Evolutionary conservation across 2,888 invertebrate species (phyloP).

Genomic region (Drosophila peninsularis): DNA sequence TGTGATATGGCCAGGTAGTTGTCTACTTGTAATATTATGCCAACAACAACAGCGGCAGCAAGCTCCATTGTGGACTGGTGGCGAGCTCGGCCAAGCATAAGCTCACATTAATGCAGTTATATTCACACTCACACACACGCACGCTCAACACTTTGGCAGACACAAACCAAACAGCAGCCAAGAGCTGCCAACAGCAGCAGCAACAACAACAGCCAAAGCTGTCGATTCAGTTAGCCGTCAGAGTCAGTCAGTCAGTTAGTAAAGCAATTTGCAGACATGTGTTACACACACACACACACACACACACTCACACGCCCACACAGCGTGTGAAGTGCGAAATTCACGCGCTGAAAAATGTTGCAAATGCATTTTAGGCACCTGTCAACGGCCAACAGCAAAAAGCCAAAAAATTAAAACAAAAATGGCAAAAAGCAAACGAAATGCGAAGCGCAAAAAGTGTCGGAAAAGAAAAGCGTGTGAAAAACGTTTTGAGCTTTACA

Average conservation of each 20-base stretch:
- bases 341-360: slow-evolving; percentile 49
- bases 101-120: slow-evolving; percentile 74
- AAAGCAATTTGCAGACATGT: slow-evolving; percentile 78
- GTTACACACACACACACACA: slow-evolving; percentile 40
- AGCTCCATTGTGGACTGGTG: slow-evolving; percentile 45
- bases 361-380: slow-evolving; percentile 65
- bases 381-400: slow-evolving; percentile 36
- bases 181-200: slow-evolving; percentile 34
- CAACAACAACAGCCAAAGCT: slow-evolving; percentile 44
- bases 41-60: slow-evolving; percentile 60
- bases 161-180: slow-evolving; percentile 75
- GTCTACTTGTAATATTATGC: slow-evolving; percentile 58
- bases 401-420: slow-evolving; percentile 1
- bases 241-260: slow-evolving; percentile 69
- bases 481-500: slow-evolving; percentile 47
- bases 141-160: slow-evolving; percentile 68
- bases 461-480: slow-evolving; percentile 32
- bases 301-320: slow-evolving; percentile 15
- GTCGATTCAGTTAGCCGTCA: slow-evolving; percentile 55
- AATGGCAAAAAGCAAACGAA: slow-evolving; percentile 3
- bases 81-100: slow-evolving; percentile 52
- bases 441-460: neutral
- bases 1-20: slow-evolving; percentile 39
- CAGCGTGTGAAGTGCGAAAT: slow-evolving; percentile 32
- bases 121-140: slow-evolving; percentile 36